Evolutionary conservation across 2,113 vertebrate genomes (phyloP), one percentile per base, ranked within the genome.

Genomic region (Rattus rattus): DNA sequence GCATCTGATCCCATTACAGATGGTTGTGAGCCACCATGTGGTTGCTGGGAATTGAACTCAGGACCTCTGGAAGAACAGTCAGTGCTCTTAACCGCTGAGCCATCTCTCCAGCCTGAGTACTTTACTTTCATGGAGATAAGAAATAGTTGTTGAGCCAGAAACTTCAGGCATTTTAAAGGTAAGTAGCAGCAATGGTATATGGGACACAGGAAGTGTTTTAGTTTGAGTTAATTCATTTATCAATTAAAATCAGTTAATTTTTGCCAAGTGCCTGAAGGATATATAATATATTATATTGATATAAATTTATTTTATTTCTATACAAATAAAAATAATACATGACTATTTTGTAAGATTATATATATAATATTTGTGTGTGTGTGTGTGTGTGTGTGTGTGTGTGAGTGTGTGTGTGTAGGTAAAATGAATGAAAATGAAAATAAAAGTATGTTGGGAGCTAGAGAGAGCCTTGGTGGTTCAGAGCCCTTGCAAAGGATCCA

Each of bases 61-160:
- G 43, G 43, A 43, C 43, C 43, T 43, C 43, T 43, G 43, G 43
- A 43, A 43, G 43, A 43, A 3, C 43, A 43, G 43, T 43, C 43
- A 43, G 43, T 43, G 43, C 43, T 43, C 43, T 43, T 43, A 43
- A 43, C 43, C 43, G 43, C 43, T 43, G 43, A 43, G 43, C 43
- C 43, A 43, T 43, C 43, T 43, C 43, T 43, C 43, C 43, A 43
- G 43, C 43, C 43, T 43, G 43, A 43, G 43, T 43, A 43, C 43
- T 43, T 43, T 43, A 54, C 88, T 86, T 94, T 79, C 61, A 30
- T 67, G 56, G 88, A 88, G 79, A 54, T 59, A 87, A 92, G 65
- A 97, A 92, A 93, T 12, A 73, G 79, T 96, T 63, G 59, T 80
- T 97, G 39, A 88, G 63, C 84, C 90, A 92, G 72, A 96, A 92